Base-by-base conservation (phyloP, 2,797 vertebrate genomes). In the Limnodromus scolopaceus region DNA sequence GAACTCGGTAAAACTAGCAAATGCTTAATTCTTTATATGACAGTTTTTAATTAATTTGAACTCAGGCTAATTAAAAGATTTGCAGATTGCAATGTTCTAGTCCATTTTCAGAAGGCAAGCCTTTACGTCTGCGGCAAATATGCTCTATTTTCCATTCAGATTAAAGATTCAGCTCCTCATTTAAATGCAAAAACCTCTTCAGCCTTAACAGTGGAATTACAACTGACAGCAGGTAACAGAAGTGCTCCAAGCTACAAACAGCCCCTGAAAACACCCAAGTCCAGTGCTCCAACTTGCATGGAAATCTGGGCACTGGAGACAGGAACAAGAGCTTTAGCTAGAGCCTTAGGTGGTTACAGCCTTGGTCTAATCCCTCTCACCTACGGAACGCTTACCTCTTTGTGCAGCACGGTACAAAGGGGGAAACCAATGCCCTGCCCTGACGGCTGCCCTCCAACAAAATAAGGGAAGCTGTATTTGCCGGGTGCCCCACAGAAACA, bases 11-110 rank as follows among this genome's bases (percentile, higher is more conserved):
- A 94, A 91, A 77, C 17, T 36, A 22, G 11, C 66, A 91, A 88
- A 80, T 0, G 1, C 58, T 64, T 89, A 94, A 85, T 89, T 87
- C 86, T 64, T 95, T 84, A 92, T 84, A 34, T 70, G 86, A 80
- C 68, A 74, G 65, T 38, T 96, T 88, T 87, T 80, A 93, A 96
- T 91, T 92, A 91, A 80, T 80, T 94, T 80, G 68, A 92, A 96
- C 93, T 85, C 48, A 14, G 39, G 57, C 66, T 94, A 94, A 95
- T 95, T 95, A 94, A 95, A 89, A 84, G 80, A 95, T 94, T 83
- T 83, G 38, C 81, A 83, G 91, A 95, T 78, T 96, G 64, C 68
- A 82, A 41, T 34, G 54, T 39, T 38, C 57, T 61, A 75, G 38
- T 68, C 68, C 16, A 16, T 80, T 92, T 84, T 68, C 66, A 80